Evolutionary conservation across 2,888 invertebrate genomes (phyloP).

Genomic region (Patella depressa): DNA sequence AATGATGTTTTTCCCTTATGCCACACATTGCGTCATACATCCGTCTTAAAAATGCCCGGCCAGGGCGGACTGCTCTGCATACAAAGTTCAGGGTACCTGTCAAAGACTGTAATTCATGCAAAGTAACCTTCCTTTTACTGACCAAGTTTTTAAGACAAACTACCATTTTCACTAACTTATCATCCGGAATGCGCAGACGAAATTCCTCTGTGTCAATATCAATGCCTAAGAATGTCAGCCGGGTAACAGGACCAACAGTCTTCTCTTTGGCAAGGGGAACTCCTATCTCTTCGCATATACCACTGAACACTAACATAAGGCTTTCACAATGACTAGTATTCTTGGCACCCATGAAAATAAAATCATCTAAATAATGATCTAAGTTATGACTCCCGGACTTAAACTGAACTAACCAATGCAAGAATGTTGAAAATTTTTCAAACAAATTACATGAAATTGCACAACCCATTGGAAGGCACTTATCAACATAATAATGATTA

Average conservation of each 20-base stretch:
- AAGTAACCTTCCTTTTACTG: too few relatives aligned
- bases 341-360: conserved; percentile 18
- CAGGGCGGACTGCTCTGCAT: not conserved
- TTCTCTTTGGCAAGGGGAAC: not conserved
- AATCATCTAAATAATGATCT: conserved; percentile 30
- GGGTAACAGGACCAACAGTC: not conserved
- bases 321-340: not conserved
- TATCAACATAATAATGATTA: conserved; percentile 26
- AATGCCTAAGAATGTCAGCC: not conserved
- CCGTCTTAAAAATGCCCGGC: not conserved
- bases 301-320: not conserved
- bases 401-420: not conserved
- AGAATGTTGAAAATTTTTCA: not conserved
- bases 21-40: conserved; percentile 8
- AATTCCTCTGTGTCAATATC: not conserved
- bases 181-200: not conserved
- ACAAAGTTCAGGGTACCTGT: not conserved
- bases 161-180: not conserved
- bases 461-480: conserved; percentile 20
- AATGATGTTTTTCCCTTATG: not conserved
- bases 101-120: not conserved
- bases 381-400: not conserved
- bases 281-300: not conserved
- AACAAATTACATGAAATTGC: conserved; percentile 10
- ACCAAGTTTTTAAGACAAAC: not conserved